phyloP scores from a whole-genome alignment of 2,113 vertebrate genomes.

The Cavia aperea region DNA sequence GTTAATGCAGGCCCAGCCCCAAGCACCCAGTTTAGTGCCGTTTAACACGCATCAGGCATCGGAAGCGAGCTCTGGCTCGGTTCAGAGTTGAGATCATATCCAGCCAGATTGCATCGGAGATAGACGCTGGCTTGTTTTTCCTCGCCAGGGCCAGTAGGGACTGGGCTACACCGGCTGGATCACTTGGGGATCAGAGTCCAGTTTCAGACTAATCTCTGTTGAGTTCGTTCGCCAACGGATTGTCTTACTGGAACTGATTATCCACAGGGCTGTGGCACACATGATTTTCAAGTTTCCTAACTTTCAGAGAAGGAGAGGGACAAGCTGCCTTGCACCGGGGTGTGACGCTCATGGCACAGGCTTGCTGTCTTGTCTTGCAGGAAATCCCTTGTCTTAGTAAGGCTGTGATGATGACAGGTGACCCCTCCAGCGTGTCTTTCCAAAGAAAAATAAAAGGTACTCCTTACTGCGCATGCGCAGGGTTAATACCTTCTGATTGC shows the following conservation, averaged over 20 bases:
- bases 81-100: slow-evolving; percentile 34
- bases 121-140: slow-evolving; percentile 48
- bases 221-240: slow-evolving; percentile 44
- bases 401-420: neutral
- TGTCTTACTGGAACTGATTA: slow-evolving; percentile 48
- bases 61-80: slow-evolving; percentile 23
- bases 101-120: slow-evolving; percentile 40
- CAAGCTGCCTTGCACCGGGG: neutral
- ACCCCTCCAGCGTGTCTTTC: neutral
- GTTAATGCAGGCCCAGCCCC: neutral
- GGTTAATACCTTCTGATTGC: neutral
- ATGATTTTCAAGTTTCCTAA: slow-evolving; percentile 33
- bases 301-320: neutral
- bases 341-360: neutral
- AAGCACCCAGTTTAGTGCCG: neutral
- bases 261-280: neutral
- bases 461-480: neutral
- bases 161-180: slow-evolving; percentile 9
- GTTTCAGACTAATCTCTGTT: slow-evolving; percentile 61
- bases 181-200: slow-evolving; percentile 57
- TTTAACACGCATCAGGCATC: neutral
- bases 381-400: neutral
- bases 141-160: slow-evolving; percentile 36
- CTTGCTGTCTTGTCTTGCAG: neutral
- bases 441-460: neutral